Evolutionary conservation across 2,113 vertebrate genomes (phyloP), one percentile per base, ranked within the genome.

Genomic region (Amphiprion percula): DNA sequence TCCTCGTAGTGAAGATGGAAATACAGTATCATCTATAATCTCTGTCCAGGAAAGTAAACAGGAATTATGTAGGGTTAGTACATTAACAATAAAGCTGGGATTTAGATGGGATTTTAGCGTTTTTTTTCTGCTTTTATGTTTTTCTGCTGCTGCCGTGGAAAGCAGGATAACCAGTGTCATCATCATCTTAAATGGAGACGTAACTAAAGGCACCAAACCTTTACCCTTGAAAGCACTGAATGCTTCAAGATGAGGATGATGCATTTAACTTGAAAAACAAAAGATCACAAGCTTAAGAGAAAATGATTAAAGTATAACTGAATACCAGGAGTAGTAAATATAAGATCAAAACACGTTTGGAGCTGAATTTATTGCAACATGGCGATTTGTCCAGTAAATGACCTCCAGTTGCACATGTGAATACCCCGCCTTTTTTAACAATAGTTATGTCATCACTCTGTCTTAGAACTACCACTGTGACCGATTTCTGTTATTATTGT

Each of bases 361-460:
- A 58, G 6, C 10, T 77, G 44, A 9, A 64, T 63, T 37, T 2
- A 14, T 4, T 46, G 8, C 11, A 47, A 33, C 46, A 33, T 47
- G 12, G 19, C 2, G 17, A 59, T 1, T 73, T 69, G 15, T 60
- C 62, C 3, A 4, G n/a, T 68, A 72, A 68, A 68, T 69, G 23
- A 55, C 65, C 69, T 68, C 47, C 26, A 49, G 30, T 47, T 37
- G 39, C 49, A 66, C 58, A 10, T 61, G 50, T 17, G 5, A 30
- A 30, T 30, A 30, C 30, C 6, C 1, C 30, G 30, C 30, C 15
- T 21, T 52, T 55, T 60, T 46, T 24, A 67, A 54, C 5, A 21
- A 16, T 30, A 54, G 26, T 19, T 12, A 53, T 46, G 39, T 53
- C 66, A 55, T 66, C 68, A 58, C 54, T 19, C 30, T 52, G 66